Evolutionary conservation across 2,113 vertebrate species (phyloP).

Genomic region (Poeciliopsis prolifica): DNA sequence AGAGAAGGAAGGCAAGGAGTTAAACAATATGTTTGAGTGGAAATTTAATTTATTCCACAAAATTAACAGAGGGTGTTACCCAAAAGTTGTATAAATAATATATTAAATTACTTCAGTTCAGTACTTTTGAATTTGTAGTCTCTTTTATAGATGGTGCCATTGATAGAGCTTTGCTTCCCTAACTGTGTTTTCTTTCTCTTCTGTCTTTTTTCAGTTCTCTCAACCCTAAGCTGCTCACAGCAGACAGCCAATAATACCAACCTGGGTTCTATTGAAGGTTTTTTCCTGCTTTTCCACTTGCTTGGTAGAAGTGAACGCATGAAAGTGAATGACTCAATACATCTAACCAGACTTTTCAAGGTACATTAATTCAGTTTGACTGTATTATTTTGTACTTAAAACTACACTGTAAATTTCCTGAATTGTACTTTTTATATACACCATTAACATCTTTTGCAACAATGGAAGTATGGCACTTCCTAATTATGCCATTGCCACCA

Average conservation of each 20-base stretch:
- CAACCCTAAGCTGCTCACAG: not conserved
- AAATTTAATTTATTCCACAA: not conserved
- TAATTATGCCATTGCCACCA: too few species aligned
- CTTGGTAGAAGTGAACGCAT: not conserved
- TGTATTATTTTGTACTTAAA: too few species aligned
- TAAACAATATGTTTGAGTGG: not conserved
- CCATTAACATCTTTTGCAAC: not conserved
- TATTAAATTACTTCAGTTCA: not conserved
- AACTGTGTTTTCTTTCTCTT: not conserved
- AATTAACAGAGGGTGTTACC: not conserved
- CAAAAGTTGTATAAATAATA: not conserved
- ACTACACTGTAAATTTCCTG: too few species aligned
- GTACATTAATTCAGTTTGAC: too few species aligned
- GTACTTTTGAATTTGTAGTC: not conserved
- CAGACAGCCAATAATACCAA: not conserved
- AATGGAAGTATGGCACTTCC: too few species aligned
- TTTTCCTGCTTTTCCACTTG: not conserved
- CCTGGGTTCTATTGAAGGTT: not conserved
- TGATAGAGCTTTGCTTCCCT: not conserved
- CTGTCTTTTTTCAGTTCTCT: not conserved
- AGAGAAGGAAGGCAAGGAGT: not conserved
- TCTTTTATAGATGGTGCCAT: not conserved
- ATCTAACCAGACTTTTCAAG: too few species aligned
- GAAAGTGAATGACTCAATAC: too few species aligned
- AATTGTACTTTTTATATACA: not conserved